phyloP scores from a whole-genome alignment of 92 coral and sea anemone genomes.

The Virgularia gustaviana region DNA sequence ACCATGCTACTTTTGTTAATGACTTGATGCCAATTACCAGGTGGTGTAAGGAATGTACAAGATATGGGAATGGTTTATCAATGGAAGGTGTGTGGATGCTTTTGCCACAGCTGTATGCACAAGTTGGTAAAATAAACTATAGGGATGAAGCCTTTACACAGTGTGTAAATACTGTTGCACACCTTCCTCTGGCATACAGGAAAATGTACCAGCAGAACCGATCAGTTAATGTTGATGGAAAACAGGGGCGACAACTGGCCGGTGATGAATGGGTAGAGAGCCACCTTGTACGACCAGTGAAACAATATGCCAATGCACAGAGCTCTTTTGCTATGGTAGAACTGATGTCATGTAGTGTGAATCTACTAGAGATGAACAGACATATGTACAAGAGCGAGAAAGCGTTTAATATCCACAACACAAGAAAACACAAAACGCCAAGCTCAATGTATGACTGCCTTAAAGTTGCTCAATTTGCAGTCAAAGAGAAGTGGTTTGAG shows the following conservation, averaged over 20 bases:
- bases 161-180: neutral
- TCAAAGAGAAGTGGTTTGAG: constrained; percentile 37
- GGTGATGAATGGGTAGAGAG: constrained; percentile 54
- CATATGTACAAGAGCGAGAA: constrained; percentile 28
- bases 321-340: constrained; percentile 36
- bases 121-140: neutral
- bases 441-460: constrained; percentile 22
- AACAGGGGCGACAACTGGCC: constrained; percentile 45
- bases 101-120: neutral
- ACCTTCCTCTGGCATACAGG: neutral
- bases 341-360: constrained; percentile 30
- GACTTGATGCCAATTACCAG: constrained; percentile 47
- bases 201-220: neutral
- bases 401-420: constrained; percentile 38
- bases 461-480: constrained; percentile 27
- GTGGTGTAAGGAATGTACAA: constrained; percentile 40
- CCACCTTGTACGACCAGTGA: constrained; percentile 44
- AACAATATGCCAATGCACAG: constrained; percentile 29
- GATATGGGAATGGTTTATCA: constrained; percentile 44
- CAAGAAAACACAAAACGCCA: constrained; percentile 36
- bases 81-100: constrained; percentile 32
- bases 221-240: constrained; percentile 44
- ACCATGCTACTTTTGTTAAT: constrained; percentile 31
- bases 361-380: constrained; percentile 31
- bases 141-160: constrained; percentile 1